Evolutionary conservation across 1,140 invertebrate genomes (phyloP).

Genomic region (Papilio aristodemus): DNA sequence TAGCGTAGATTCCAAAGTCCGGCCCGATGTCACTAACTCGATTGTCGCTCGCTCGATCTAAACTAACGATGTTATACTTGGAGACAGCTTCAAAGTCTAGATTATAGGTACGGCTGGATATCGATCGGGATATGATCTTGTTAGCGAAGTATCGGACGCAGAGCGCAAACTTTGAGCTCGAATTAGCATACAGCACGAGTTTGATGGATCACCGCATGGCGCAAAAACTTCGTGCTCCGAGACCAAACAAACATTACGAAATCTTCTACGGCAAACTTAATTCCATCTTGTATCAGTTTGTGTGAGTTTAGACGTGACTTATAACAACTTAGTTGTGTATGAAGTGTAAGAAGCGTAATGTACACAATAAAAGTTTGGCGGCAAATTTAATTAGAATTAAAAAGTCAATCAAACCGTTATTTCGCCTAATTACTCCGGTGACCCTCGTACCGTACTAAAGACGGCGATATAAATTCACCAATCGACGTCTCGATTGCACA

Average conservation of each 20-base stretch:
- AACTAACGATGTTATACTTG: constrained; percentile 35
- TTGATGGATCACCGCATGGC: constrained; percentile 33
- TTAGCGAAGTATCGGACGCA: constrained; percentile 33
- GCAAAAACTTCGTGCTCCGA: constrained; percentile 7
- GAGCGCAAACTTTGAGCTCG: constrained; percentile 31
- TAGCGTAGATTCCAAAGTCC: constrained; percentile 28
- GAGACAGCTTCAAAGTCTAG: constrained; percentile 23
- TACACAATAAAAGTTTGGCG: not conserved
- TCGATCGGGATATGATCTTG: constrained; percentile 37
- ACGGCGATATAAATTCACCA: constrained; percentile 21
- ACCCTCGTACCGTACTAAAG: not conserved
- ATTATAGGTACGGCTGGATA: constrained; percentile 29
- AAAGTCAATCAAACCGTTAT: constrained; percentile 7
- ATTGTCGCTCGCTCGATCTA: constrained; percentile 32
- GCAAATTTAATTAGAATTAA: constrained; percentile 1
- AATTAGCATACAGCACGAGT: constrained; percentile 30
- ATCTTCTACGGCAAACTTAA: constrained; percentile 13
- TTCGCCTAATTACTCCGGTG: not conserved
- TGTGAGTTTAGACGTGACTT: too few relatives aligned
- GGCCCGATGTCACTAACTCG: constrained; percentile 29
- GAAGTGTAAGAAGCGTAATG: too few relatives aligned
- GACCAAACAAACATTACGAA: not conserved
- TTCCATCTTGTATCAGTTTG: not conserved
- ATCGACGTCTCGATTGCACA: constrained; percentile 24
- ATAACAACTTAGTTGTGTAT: too few relatives aligned